phyloP scores from a whole-genome alignment of 2,888 invertebrate genomes.

The Cacoxenus indagator region DNA sequence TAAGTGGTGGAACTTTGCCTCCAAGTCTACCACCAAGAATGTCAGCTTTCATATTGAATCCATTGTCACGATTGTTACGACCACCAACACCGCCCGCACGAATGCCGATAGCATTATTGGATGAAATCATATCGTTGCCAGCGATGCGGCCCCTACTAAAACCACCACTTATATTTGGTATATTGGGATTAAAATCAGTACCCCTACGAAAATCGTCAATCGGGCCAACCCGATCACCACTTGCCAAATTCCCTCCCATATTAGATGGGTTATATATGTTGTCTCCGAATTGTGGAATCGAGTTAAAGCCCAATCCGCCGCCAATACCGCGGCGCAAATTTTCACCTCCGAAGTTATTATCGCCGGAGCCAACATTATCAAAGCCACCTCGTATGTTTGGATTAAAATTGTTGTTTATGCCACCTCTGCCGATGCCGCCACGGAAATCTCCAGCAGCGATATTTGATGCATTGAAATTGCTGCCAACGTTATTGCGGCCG shows the following conservation, averaged over 20 bases:
- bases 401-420: background rate
- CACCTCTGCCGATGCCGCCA: background rate
- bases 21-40: too few relatives aligned
- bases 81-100: background rate
- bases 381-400: background rate
- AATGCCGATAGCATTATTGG: background rate
- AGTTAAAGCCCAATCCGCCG: conserved; percentile 8
- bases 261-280: too few relatives aligned
- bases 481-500: background rate
- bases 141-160: background rate
- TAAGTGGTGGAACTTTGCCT: too few relatives aligned
- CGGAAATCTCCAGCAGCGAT: background rate
- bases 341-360: too few relatives aligned
- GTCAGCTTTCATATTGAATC: too few relatives aligned
- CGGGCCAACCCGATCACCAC: background rate
- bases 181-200: background rate
- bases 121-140: background rate
- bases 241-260: background rate
- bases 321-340: too few relatives aligned
- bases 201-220: background rate
- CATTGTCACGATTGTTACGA: background rate
- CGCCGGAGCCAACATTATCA: background rate
- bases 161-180: background rate
- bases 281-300: too few relatives aligned
- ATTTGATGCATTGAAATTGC: background rate